Evolutionary conservation across 2,113 vertebrate genomes (phyloP), one percentile per base, ranked within the genome.

Genomic region (Datnioides undecimradiatus): DNA sequence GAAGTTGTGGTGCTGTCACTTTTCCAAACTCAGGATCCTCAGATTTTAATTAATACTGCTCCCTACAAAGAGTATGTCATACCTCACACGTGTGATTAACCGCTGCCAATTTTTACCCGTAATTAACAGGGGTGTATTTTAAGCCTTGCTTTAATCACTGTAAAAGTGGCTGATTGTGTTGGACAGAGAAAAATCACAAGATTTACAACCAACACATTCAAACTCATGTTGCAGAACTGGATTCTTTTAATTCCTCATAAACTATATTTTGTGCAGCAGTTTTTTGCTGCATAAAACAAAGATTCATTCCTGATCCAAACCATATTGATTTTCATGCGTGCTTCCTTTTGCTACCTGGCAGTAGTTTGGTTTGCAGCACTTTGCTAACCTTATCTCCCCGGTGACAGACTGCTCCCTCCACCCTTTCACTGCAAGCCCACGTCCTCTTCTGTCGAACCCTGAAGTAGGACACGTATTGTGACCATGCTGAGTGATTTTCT

Each of bases 401-500:
- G 55, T 27, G 73, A 80, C 89, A 86, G 81, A 65, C 74, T 49
- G 60, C 78, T 71, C 41, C 66, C 41, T 73, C 29, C 52, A 57
- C 66, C 76, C 41, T 46, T 49, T 64, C 62, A n/a, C 54, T 46
- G 45, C 66, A 40, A 65, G 73, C 82, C 73, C 78, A 70, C 80
- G 73, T 75, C 66, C 57, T 59, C 74, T 25, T 43, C 69, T 46
- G 62, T 36, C 1, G 1, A 77, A 55, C 82, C 27, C 69, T 76
- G 59, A 81, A 88, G 82, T 77, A 51, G 84, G 76, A 78, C 76
- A 74, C 51, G 69, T 62, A 68, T 73, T 80, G 84, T 72, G 71
- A 84, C 73, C 31, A 21, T 3, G 67, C 77, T 45, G 33, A 79
- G 67, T 73, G 72, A 85, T 85, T 82, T 85, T 79, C 41, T 57